Evolutionary conservation across 2,113 vertebrate genomes (phyloP), one percentile per base, ranked within the genome.

Genomic region (Clarias batrachus): DNA sequence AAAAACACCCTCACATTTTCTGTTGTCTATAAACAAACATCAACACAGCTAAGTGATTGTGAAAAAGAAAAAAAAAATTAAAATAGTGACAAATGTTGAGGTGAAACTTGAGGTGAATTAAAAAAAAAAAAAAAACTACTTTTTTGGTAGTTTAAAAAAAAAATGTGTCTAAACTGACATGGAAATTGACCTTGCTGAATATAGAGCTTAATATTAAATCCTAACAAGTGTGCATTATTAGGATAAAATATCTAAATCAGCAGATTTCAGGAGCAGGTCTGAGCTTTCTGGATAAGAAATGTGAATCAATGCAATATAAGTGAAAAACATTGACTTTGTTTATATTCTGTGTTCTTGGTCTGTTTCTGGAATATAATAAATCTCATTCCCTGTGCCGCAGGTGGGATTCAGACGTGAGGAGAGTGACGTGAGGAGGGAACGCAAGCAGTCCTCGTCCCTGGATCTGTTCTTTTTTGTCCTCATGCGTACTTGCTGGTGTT

Each of bases 401-500:
- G 78, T 60, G 10, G 57, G 57, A 25, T 23, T 59, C 17, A 23
- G 56, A 80, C 10, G 57, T 59, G 54, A 79, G 77, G 54, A 57
- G 17, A 59, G 54, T 2, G 77, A 60, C 19, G 30, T 30, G 52
- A 57, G 17, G 56, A 33, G 30, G 21, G 33, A 57, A 60, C 3
- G 48, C 13, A 21, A 11, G 77, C 78, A 23, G 78, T 60, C 78
- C 57, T 80, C 57, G 30, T 80, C 78, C 17, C 57, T 37, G 77
- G 56, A 79, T 16, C 33, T 33, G 57, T 4, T 79, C 60, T 3
- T 21, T 33, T 57, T 30, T 84, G 59, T 81, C 63, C 77, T 81
- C 85, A 76, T 86, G 76, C 84, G 82, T 74, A 82, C 73, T 82
- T 81, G 25, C 57, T 79, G 71, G 63, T 37, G 60, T 81, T 84